Conservation (phyloP, 2,888 invertebrate species). For the Apantesis nais region DNA sequence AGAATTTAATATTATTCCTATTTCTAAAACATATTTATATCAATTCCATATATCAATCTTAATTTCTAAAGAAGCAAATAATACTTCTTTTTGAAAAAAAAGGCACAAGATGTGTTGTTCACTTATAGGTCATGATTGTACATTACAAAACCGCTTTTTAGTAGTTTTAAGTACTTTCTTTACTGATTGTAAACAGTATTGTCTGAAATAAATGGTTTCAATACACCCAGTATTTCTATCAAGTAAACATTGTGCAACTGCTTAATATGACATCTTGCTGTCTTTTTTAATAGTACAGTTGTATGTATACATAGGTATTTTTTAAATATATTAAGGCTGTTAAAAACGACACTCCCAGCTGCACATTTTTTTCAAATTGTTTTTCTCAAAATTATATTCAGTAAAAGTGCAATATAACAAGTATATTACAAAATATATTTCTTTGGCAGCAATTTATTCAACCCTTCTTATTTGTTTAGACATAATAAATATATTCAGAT, state of each 20-base stretch:
- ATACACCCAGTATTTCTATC: slow-evolving; percentile 1
- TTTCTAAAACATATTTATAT: slow-evolving; percentile 15
- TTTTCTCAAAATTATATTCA: neutral
- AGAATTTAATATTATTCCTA: slow-evolving; percentile 11
- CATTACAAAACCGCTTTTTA: slow-evolving; percentile 37
- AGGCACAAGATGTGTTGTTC: slow-evolving; percentile 46
- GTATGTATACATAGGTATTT: neutral
- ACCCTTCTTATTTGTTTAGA: slow-evolving; percentile 7
- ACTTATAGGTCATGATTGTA: slow-evolving; percentile 23
- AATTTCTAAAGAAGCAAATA: slow-evolving; percentile 34
- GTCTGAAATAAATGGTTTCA: slow-evolving; percentile 42
- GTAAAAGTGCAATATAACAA: slow-evolving; percentile 16
- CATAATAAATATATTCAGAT: slow-evolving; percentile 25
- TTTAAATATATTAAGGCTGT: neutral
- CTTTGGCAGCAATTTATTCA: slow-evolving; percentile 40
- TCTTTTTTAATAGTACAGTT: neutral
- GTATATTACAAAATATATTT: slow-evolving; percentile 21
- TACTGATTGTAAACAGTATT: slow-evolving; percentile 40
- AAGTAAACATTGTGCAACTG: neutral
- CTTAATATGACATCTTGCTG: neutral
- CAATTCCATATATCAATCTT: slow-evolving; percentile 31
- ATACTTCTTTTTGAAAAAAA: slow-evolving; percentile 37
- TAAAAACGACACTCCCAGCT: neutral
- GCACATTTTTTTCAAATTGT: neutral
- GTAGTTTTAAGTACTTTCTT: slow-evolving; percentile 41